A percentile compares a stretch with the other conserved stretches of the same genome.
Conservation (phyloP, 2,888 invertebrate genomes). For the Ypsolopha scabrella region DNA sequence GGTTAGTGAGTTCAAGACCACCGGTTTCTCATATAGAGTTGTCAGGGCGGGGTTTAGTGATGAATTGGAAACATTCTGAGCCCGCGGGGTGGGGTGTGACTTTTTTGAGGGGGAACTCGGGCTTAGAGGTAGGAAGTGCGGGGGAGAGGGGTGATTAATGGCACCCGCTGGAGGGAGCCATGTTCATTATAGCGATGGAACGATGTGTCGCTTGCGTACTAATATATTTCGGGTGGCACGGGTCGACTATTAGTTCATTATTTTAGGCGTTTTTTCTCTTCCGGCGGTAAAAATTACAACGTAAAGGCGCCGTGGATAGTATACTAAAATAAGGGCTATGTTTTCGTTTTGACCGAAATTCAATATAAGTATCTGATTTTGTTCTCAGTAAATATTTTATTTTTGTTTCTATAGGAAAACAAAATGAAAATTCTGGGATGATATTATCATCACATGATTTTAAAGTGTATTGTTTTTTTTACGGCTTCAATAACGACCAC, state of each 20-base stretch:
- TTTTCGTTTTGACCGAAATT: no score
- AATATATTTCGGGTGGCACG: conserved; percentile 53
- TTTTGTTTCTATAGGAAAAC: no score
- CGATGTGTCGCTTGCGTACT: conserved; percentile 65
- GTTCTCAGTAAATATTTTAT: no score
- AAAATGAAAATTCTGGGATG: no score
- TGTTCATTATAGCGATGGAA: conserved; percentile 66
- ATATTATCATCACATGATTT: no score
- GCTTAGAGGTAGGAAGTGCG: conserved; percentile 33
- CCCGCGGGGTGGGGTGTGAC: conserved; percentile 44
- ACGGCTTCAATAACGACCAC: no score
- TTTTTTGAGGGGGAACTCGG: conserved; percentile 48
- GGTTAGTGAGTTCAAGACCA: conserved; percentile 37
- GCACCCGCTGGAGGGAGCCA: conserved; percentile 58
- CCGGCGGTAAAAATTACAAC: conserved; percentile 49
- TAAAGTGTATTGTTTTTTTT: no score
- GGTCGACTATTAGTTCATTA: conserved; percentile 56
- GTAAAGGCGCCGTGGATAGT: conserved; percentile 28
- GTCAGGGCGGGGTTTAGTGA: conserved; percentile 72
- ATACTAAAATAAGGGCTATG: conserved; percentile 20
- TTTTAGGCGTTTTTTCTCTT: conserved; percentile 58
- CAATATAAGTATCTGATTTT: no score
- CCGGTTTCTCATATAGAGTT: conserved; percentile 68
- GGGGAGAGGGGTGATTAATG: conserved; percentile 60
- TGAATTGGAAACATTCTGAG: conserved; percentile 66